Percentiles rank a stretch among this genome's conserved stretches.
Conservation (phyloP, 2,797 vertebrate genomes). For the Gymnodraco acuticeps region DNA sequence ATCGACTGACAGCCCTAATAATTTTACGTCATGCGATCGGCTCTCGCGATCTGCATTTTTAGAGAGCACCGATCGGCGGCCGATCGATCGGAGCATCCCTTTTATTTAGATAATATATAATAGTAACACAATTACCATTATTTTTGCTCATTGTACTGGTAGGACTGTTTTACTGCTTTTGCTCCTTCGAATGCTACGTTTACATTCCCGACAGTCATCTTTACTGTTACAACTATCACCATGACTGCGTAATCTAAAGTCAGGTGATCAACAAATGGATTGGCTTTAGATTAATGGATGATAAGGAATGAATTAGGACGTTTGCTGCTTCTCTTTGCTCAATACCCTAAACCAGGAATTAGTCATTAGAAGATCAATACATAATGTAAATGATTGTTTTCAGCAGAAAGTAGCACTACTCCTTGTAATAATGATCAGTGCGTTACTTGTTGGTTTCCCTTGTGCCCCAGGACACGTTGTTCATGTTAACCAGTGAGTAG, state of each 20-base stretch:
- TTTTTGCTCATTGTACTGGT: background rate
- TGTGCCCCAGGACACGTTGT: conserved; percentile 88
- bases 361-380: conserved; percentile 16
- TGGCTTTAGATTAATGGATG: background rate
- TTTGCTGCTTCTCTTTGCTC: background rate
- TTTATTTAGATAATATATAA: background rate
- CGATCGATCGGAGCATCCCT: too few relatives aligned
- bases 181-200: background rate
- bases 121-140: background rate
- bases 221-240: background rate
- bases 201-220: background rate
- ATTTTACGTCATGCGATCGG: too few relatives aligned
- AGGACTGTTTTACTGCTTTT: background rate
- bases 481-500: conserved; percentile 89
- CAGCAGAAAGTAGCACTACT: background rate
- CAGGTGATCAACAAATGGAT: background rate
- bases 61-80: too few relatives aligned
- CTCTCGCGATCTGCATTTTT: too few relatives aligned
- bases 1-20: too few relatives aligned
- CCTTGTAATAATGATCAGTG: background rate
- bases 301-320: background rate
- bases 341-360: conserved; percentile 9
- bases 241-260: background rate
- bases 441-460: conserved; percentile 84
- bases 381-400: conserved; percentile 4